Evolutionary conservation across 2,113 vertebrate genomes (phyloP), one percentile per base, ranked within the genome.

Genomic region (Archilochus colubris): DNA sequence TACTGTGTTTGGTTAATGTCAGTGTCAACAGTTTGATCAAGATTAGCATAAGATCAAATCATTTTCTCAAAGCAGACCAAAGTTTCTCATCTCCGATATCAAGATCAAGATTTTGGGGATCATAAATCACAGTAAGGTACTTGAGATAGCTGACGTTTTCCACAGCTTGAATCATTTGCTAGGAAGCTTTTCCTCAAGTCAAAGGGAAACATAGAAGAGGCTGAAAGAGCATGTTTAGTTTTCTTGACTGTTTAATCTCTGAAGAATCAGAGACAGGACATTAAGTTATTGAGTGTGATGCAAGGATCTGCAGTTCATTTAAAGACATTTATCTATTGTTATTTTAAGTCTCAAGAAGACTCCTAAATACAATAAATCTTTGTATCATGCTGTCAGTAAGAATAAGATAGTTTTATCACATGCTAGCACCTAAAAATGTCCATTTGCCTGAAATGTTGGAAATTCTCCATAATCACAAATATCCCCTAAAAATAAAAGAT

Each of bases 401-500:
- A 74, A 66, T 67, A 91, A 94, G 87, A 53, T 70, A 93, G 44
- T 88, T 95, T 88, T 73, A 46, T 84, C 1, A 44, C 69, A 75
- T 58, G 85, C 76, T 68, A 88, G 43, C 80, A 83, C 72, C 79
- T 91, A n/a, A 91, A 94, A 93, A 82, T 51, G 66, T 91, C 58
- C 73, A 28, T 78, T 86, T 83, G 76, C 77, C 79, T 88, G 88
- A 95, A 81, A 72, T 61, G 44, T 72, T 95, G 86, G 68, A 91
- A 95, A 80, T 46, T 70, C 76, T 91, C 64, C 8, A 3, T 93
- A 91, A 89, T 94, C 86, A 91, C 50, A 92, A 88, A 88, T 91
- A 91, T 58, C 79, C 76, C 86, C 92, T 78, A 69, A 88, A 93
- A 96, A 88, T 78, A 83, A 90, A 95, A 69, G 92, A 93, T 91